phyloP scores from a whole-genome alignment of 2,113 vertebrate species.

The Anser brachyrhynchus region DNA sequence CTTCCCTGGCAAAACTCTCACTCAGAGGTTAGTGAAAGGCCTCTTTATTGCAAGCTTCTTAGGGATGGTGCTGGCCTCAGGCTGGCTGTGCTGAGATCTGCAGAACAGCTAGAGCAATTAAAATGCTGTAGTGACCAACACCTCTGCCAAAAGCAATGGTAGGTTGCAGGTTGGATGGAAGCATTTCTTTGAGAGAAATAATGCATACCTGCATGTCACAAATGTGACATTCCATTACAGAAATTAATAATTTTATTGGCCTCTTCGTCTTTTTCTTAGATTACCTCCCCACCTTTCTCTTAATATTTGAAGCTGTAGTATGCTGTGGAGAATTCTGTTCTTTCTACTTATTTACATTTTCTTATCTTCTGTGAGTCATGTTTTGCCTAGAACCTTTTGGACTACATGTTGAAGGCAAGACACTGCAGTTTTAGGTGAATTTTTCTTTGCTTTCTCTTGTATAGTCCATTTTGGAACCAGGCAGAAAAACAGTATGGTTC shows the following conservation, averaged over 20 bases:
- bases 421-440: not conserved
- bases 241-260: not conserved
- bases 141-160: not conserved
- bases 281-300: not conserved
- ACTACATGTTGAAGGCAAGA: not conserved
- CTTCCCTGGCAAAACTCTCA: not conserved
- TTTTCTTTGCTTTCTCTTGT: not conserved
- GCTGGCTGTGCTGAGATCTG: not conserved
- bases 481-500: not conserved
- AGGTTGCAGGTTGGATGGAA: not conserved
- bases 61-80: not conserved
- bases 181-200: not conserved
- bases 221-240: not conserved
- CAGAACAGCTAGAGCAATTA: not conserved
- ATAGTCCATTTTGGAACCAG: not conserved
- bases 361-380: not conserved
- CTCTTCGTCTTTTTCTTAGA: not conserved
- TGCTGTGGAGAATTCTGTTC: not conserved
- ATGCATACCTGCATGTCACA: not conserved
- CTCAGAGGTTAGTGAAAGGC: not conserved
- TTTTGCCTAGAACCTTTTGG: not conserved
- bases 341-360: not conserved
- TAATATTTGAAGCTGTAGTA: not conserved
- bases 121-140: accelerated
- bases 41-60: not conserved